phyloP scores from a whole-genome alignment of 2,797 vertebrate species.

The Centroberyx gerrardi region DNA sequence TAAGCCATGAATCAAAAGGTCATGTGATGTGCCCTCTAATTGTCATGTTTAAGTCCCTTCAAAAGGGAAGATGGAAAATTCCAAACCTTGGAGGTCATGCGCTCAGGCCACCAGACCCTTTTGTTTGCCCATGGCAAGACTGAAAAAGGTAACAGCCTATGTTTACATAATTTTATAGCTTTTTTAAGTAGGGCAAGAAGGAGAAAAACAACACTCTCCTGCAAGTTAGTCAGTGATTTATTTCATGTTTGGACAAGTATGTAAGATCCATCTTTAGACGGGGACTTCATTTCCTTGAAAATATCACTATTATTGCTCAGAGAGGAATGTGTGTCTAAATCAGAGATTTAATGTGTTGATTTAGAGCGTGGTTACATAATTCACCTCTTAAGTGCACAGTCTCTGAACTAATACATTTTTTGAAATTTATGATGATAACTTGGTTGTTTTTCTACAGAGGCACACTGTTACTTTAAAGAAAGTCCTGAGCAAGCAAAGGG shows the following conservation, averaged over 20 bases:
- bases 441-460: conserved; percentile 35
- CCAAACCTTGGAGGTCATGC: conserved; percentile 74
- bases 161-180: conserved; percentile 81
- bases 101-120: conserved; percentile 71
- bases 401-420: conserved; percentile 42
- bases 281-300: conserved; percentile 70
- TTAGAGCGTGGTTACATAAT: conserved; percentile 45
- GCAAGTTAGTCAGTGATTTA: conserved; percentile 70
- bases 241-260: conserved; percentile 80
- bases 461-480: conserved; percentile 35
- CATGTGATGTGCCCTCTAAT: conserved; percentile 72
- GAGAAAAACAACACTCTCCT: conserved; percentile 73
- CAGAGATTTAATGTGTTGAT: conserved; percentile 54
- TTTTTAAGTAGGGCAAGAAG: conserved; percentile 69
- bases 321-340: conserved; percentile 59
- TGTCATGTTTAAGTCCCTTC: conserved; percentile 77
- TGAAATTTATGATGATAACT: conserved; percentile 50
- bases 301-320: conserved; percentile 66
- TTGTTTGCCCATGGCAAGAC: conserved; percentile 75
- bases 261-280: conserved; percentile 72
- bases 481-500: conserved; percentile 24
- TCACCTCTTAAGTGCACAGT: conserved; percentile 32
- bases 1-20: conserved; percentile 69
- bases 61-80: conserved; percentile 79
- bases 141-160: conserved; percentile 78